These are phyloP conservation scores for Phortica okadai DNA, from an alignment of 2,888 invertebrate genomes.

Conservation along the genomic window DNA sequence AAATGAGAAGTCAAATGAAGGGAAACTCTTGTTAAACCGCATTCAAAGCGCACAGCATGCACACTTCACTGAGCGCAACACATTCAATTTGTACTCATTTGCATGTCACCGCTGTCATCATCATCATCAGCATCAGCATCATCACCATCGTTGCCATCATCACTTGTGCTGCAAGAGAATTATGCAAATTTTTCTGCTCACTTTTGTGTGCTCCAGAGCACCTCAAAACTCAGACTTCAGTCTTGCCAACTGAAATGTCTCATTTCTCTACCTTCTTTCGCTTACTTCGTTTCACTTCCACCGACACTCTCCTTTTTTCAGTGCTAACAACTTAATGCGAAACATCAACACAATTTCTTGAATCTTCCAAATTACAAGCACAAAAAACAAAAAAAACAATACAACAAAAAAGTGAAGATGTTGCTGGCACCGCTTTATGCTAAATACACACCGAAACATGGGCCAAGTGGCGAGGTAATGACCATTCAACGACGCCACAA, in stretches of 20 bases:
- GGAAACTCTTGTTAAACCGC: neutral
- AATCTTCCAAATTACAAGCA: constrained; percentile 37
- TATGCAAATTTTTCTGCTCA: constrained; percentile 69
- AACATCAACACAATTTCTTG: constrained; percentile 57
- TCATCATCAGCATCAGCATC: constrained; percentile 13
- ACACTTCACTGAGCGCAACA: neutral
- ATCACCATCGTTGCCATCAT: neutral
- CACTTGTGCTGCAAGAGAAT: constrained; percentile 47
- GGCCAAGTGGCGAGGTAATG: constrained; percentile 37
- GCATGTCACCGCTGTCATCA: constrained; percentile 53
- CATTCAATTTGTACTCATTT: constrained; percentile 68
- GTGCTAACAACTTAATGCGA: constrained; percentile 51
- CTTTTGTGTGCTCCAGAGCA: constrained; percentile 55
- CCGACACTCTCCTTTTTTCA: constrained; percentile 21
- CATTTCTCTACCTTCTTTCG: constrained; percentile 31
- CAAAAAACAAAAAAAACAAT: constrained; percentile 23
- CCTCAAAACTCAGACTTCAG: constrained; percentile 43
- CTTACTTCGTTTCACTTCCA: constrained; percentile 28
- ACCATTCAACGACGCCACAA: constrained; percentile 65
- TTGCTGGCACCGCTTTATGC: constrained; percentile 54
- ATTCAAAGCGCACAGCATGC: constrained; percentile 7
- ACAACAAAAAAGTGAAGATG: constrained; percentile 25
- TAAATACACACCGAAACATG: constrained; percentile 52
- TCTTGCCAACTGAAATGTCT: constrained; percentile 53
- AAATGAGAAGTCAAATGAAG: neutral